Evolutionary conservation across 2,797 vertebrate genomes (phyloP).

Genomic region (Emydoidea blandingii): DNA sequence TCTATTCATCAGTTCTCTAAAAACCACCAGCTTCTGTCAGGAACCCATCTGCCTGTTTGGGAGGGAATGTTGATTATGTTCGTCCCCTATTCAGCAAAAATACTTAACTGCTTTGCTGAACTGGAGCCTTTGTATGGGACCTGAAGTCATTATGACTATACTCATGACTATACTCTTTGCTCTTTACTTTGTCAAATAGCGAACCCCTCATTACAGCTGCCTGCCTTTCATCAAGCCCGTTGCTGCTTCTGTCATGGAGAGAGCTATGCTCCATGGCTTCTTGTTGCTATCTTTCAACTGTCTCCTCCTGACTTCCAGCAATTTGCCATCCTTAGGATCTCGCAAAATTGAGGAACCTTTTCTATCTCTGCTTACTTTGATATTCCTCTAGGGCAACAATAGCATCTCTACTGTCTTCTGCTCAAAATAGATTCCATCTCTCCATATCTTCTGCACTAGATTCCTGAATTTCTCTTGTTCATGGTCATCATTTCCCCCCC

Average conservation of each 20-base stretch:
- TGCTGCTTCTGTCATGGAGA: not conserved
- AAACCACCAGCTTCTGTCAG: not conserved
- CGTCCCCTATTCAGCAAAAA: not conserved
- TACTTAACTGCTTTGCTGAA: not conserved
- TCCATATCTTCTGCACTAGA: not conserved
- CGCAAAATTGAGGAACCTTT: not conserved
- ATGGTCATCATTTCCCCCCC: not conserved
- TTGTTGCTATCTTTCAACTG: not conserved
- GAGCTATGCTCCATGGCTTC: not conserved
- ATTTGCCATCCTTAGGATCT: not conserved
- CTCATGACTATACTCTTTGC: not conserved
- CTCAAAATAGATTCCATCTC: not conserved
- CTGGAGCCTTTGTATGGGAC: fast-evolving
- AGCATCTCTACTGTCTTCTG: not conserved
- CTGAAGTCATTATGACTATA: constrained; percentile 27
- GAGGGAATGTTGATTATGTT: not conserved
- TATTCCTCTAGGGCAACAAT: not conserved
- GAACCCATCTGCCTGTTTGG: not conserved
- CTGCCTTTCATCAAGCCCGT: not conserved
- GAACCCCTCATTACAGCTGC: not conserved
- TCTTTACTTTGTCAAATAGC: not conserved
- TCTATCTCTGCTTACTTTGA: not conserved
- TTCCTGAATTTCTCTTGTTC: not conserved
- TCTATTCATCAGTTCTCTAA: not conserved
- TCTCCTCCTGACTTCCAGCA: not conserved